Conservation (phyloP, 2,797 vertebrate species). For the Rallus crepitans region DNA sequence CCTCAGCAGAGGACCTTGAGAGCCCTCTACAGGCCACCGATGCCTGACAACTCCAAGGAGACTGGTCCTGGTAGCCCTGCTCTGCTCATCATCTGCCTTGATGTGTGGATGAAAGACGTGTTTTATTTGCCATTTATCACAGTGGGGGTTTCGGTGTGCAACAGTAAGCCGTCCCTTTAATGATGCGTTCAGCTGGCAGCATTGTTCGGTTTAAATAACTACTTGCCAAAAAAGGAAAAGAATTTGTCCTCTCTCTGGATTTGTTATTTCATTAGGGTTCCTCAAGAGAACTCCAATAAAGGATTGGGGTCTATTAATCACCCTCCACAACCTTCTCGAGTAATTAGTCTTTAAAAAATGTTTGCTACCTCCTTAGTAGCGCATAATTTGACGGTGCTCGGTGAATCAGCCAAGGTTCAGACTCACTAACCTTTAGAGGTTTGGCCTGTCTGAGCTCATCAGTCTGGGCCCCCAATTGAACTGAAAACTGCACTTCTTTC, state of each 20-base stretch:
- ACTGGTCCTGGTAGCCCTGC: neutral
- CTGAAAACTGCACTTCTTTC: conserved; percentile 39
- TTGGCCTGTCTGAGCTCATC: conserved; percentile 40
- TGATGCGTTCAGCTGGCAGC: conserved; percentile 59
- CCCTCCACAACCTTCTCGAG: conserved; percentile 39
- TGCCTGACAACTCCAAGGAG: neutral
- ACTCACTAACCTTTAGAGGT: conserved; percentile 35
- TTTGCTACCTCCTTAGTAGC: conserved; percentile 43
- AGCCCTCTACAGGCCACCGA: conserved; percentile 84
- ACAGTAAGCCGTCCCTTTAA: conserved; percentile 35
- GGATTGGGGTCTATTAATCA: conserved; percentile 67
- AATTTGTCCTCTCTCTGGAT: conserved; percentile 62
- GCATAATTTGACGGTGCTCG: neutral
- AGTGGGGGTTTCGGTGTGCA: conserved; percentile 24
- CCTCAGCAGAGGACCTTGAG: conserved; percentile 67
- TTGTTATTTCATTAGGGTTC: conserved; percentile 65
- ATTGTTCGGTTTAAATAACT: conserved; percentile 42
- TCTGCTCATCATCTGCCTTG: conserved; percentile 18
- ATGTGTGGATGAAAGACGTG: conserved; percentile 29
- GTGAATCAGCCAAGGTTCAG: conserved; percentile 30
- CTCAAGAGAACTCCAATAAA: conserved; percentile 65
- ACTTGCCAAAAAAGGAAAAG: conserved; percentile 69
- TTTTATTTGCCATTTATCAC: conserved; percentile 69
- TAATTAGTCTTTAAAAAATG: conserved; percentile 62
- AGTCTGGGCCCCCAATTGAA: conserved; percentile 11